These are phyloP conservation scores for Ormyrus rosae DNA, from an alignment of 2,888 invertebrate species.

Conservation along the genomic window DNA sequence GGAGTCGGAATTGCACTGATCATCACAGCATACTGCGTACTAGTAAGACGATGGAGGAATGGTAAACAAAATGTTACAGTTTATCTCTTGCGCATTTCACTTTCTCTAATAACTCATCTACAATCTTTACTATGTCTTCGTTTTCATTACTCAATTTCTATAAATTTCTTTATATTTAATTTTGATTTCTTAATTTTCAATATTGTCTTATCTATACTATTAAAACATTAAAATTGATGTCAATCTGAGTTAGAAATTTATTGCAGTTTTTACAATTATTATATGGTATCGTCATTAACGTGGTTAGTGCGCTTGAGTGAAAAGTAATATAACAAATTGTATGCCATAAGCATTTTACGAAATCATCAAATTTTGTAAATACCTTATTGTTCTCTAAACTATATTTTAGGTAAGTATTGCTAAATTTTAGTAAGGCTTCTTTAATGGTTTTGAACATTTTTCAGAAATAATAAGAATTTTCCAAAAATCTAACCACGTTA, in stretches of 20 bases:
- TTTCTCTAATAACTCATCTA: not conserved
- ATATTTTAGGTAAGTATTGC: slow-evolving; percentile 12
- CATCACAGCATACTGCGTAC: slow-evolving; percentile 90
- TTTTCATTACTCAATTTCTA: no score
- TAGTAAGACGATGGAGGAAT: slow-evolving; percentile 86
- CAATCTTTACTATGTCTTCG: not conserved
- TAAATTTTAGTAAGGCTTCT: not conserved
- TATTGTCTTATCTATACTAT: no score
- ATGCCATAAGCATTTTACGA: slow-evolving; percentile 45
- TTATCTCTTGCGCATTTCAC: slow-evolving; percentile 57
- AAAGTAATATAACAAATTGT: slow-evolving; percentile 60
- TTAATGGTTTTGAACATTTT: not conserved
- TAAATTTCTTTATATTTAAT: no score
- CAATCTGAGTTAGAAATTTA: no score
- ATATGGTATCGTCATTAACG: slow-evolving; percentile 18
- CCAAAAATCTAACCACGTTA: no score
- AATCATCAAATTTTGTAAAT: not conserved
- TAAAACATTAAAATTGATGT: no score
- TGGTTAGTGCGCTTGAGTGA: slow-evolving; percentile 61
- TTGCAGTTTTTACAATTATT: no score
- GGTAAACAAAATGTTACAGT: slow-evolving; percentile 77
- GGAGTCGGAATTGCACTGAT: slow-evolving; percentile 90
- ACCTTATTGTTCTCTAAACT: not conserved
- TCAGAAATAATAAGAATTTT: no score
- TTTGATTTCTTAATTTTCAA: no score